Conservation (phyloP, 1,140 invertebrate species). For the Microvelia longipes region DNA sequence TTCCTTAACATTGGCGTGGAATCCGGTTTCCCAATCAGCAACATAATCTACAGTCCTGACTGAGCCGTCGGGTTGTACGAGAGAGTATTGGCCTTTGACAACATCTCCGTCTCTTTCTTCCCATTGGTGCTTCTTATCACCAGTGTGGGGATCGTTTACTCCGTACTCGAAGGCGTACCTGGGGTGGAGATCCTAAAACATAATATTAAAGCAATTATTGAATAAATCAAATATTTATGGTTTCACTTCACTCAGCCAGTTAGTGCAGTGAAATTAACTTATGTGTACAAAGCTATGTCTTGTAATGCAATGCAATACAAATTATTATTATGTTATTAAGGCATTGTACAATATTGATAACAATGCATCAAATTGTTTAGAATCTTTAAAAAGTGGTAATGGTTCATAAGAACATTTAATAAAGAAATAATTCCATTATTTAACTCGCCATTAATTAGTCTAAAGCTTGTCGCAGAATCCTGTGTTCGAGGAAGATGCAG, state of each 20-base stretch:
- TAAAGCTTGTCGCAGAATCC: no score
- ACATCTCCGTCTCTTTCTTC: constrained; percentile 42
- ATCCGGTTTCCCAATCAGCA: constrained; percentile 60
- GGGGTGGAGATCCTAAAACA: constrained; percentile 32
- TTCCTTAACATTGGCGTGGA: constrained; percentile 57
- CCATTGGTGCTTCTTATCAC: constrained; percentile 45
- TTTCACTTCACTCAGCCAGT: background rate
- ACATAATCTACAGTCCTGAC: constrained; percentile 59
- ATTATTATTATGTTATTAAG: no score
- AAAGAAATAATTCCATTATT: no score
- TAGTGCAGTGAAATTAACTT: no score
- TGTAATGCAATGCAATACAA: no score
- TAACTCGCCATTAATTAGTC: no score
- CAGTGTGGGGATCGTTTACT: constrained; percentile 39
- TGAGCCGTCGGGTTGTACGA: constrained; percentile 62
- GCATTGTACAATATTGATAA: no score
- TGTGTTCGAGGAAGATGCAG: no score
- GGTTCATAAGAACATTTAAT: no score
- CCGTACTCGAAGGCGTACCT: constrained; percentile 37
- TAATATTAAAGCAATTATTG: constrained; percentile 18
- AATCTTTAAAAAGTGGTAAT: no score
- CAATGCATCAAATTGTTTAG: no score
- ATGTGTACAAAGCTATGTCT: no score
- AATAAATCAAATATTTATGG: background rate
- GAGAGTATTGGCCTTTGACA: constrained; percentile 53